Evolutionary conservation across 2,797 vertebrate genomes (phyloP).

Genomic region (Hapalemur alaotrensis): DNA sequence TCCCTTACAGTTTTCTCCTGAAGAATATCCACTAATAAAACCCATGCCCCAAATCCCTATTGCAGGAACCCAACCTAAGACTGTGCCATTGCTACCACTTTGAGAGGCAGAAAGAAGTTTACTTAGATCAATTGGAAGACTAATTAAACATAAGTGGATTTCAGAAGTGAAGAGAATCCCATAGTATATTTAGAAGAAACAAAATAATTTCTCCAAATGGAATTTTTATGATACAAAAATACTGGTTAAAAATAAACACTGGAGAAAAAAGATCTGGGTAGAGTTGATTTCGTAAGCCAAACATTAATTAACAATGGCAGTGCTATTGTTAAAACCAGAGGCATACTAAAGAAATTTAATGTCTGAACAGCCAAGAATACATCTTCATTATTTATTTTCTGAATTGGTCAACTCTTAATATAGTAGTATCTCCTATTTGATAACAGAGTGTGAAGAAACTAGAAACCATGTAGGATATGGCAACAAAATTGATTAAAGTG

Average conservation of each 20-base stretch:
- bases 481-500: neutral
- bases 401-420: neutral
- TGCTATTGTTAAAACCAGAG: neutral
- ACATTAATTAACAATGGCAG: neutral
- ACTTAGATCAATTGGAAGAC: neutral
- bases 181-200: neutral
- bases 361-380: neutral
- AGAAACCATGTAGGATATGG: neutral
- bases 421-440: neutral
- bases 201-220: neutral
- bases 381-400: conserved; percentile 25
- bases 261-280: neutral
- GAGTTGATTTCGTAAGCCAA: neutral
- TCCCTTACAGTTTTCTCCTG: neutral
- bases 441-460: neutral
- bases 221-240: neutral
- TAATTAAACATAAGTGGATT: neutral
- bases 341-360: neutral
- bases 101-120: neutral
- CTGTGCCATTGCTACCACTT: neutral
- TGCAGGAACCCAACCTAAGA: neutral
- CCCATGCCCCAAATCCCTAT: neutral
- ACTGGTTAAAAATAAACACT: neutral
- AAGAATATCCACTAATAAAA: neutral
- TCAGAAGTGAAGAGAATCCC: neutral